Evolutionary conservation across 2,113 vertebrate species (phyloP).

Genomic region (Gymnocephalus cernua): DNA sequence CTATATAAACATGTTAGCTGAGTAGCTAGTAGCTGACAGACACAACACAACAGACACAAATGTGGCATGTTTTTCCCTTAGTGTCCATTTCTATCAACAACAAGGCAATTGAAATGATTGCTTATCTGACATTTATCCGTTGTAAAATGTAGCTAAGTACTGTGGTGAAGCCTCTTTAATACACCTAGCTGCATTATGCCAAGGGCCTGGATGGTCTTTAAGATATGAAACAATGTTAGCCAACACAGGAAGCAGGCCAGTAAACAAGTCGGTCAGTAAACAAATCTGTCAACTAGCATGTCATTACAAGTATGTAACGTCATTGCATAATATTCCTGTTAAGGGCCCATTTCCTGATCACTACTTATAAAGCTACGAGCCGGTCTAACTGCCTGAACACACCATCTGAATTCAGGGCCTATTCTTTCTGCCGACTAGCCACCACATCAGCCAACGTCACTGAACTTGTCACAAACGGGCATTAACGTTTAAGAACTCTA

Average conservation of each 20-base stretch:
- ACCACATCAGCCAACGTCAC: constrained; percentile 26
- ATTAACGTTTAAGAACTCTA: not conserved
- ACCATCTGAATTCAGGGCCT: constrained; percentile 56
- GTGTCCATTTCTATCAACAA: not conserved
- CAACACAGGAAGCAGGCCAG: not conserved
- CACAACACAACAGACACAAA: no score
- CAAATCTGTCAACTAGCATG: constrained; percentile 7
- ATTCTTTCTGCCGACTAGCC: constrained; percentile 28
- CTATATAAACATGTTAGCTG: not conserved
- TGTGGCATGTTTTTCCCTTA: not conserved
- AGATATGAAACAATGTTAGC: constrained; percentile 14
- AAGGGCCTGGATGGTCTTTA: constrained; percentile 11
- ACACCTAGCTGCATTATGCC: constrained; percentile 2
- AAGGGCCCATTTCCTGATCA: constrained; percentile 9
- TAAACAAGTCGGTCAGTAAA: not conserved
- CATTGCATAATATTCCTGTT: not conserved
- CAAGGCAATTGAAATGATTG: not conserved
- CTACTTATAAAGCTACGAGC: constrained; percentile 2
- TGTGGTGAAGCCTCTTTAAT: not conserved
- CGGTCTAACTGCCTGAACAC: constrained; percentile 36
- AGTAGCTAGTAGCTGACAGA: not conserved
- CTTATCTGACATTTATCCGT: not conserved
- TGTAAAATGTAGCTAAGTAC: not conserved
- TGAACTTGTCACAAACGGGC: constrained; percentile 24
- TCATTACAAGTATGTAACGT: not conserved